A percentile compares a stretch with the other conserved stretches of the same genome.
These are phyloP conservation scores for Rhingia campestris DNA, from an alignment of 2,888 invertebrate species.

Conservation along the genomic window DNA sequence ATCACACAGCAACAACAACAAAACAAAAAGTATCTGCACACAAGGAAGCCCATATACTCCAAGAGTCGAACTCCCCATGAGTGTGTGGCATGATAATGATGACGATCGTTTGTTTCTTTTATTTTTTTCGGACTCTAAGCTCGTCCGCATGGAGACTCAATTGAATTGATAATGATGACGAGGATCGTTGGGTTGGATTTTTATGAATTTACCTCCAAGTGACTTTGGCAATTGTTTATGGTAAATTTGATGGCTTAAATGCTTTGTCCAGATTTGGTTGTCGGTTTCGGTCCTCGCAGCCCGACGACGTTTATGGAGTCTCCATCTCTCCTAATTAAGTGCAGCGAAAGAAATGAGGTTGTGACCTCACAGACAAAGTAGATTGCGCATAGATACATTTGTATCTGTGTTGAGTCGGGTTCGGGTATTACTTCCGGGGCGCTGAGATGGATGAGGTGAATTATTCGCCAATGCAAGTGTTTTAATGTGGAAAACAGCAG, in stretches of 20 bases:
- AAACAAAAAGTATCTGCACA: constrained; percentile 22
- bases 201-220: constrained; percentile 72
- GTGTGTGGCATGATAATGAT: constrained; percentile 73
- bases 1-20: constrained; percentile 23
- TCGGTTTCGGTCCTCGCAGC: constrained; percentile 1
- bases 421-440: constrained; percentile 55
- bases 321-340: constrained; percentile 67
- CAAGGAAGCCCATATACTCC: constrained; percentile 56
- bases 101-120: constrained; percentile 62
- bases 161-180: constrained; percentile 74
- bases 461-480: constrained; percentile 41
- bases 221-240: constrained; percentile 73
- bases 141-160: constrained; percentile 47
- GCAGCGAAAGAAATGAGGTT: constrained; percentile 67
- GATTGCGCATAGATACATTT: constrained; percentile 37
- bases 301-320: constrained; percentile 41
- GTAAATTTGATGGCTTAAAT: constrained; percentile 74
- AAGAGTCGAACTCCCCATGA: constrained; percentile 50
- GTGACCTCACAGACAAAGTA: constrained; percentile 47
- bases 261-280: constrained; percentile 67
- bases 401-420: constrained; percentile 8
- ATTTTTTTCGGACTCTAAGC: constrained; percentile 31
- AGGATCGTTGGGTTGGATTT: constrained; percentile 65
- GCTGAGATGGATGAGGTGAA: constrained; percentile 1
- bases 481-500: constrained; percentile 56